These are phyloP conservation scores for Crax fasciolata DNA, from an alignment of 2,797 vertebrate genomes.

Conservation along the genomic window DNA sequence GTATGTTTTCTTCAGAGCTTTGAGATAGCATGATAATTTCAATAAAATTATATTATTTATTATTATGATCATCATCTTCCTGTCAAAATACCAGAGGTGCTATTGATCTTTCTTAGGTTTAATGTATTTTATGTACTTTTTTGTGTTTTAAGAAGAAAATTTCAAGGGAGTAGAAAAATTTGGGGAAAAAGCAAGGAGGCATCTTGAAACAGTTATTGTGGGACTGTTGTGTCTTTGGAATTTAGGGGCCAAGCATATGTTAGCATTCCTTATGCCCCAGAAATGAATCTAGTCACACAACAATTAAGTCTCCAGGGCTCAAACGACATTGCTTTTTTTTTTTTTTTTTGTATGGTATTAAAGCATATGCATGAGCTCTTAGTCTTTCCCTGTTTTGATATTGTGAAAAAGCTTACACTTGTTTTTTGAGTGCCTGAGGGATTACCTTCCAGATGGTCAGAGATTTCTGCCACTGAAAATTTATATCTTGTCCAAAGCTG, in stretches of 20 bases:
- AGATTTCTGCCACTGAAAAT: slow-evolving; percentile 52
- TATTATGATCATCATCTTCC: neutral
- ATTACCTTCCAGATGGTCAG: slow-evolving; percentile 49
- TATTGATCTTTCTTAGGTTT: neutral
- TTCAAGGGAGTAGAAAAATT: neutral
- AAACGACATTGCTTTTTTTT: neutral
- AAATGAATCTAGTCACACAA: slow-evolving; percentile 7
- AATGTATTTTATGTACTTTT: neutral
- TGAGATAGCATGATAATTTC: neutral
- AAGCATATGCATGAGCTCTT: slow-evolving; percentile 37
- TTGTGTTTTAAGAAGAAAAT: neutral
- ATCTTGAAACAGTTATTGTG: neutral
- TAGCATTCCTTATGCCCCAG: neutral
- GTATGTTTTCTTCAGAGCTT: neutral
- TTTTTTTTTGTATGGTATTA: neutral
- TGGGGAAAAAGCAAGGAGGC: neutral
- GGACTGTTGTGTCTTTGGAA: neutral
- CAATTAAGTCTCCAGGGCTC: neutral
- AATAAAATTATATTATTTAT: neutral
- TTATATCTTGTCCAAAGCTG: neutral
- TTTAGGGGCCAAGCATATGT: neutral
- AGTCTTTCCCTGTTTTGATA: neutral
- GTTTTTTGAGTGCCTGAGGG: slow-evolving; percentile 21
- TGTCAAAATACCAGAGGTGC: neutral
- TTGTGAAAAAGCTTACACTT: slow-evolving; percentile 45